phyloP scores from a whole-genome alignment of 35 echinoderm and acorn worm species.

The Apostichopus japonicus region DNA sequence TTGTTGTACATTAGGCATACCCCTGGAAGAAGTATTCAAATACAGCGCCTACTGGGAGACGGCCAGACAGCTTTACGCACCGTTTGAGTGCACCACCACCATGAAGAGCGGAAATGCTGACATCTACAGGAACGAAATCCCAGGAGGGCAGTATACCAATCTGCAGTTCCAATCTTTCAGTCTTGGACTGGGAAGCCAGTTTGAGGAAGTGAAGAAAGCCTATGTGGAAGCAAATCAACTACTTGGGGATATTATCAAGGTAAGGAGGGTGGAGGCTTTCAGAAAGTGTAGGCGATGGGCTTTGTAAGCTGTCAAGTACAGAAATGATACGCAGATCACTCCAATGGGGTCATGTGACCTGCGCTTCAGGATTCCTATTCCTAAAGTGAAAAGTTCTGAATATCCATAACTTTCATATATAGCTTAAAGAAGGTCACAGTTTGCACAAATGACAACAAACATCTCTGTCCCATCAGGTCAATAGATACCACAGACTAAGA shows the following conservation, averaged over 20 bases:
- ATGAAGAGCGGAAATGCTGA: slow-evolving; percentile 99
- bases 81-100: slow-evolving; percentile 94
- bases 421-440: no score
- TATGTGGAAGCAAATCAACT: slow-evolving; percentile 95
- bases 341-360: no score
- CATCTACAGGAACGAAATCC: slow-evolving; percentile 97
- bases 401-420: no score
- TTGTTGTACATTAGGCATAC: slow-evolving; percentile 60
- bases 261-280: slow-evolving; percentile 12
- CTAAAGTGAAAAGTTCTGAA: no score
- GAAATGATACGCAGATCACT: no score
- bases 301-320: no score
- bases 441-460: no score
- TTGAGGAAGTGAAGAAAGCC: slow-evolving; percentile 92
- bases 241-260: slow-evolving; percentile 95
- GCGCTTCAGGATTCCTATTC: no score
- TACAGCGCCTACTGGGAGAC: slow-evolving; percentile 98
- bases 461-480: no score
- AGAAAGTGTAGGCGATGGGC: no score
- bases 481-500: no score
- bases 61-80: slow-evolving; percentile 90
- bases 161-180: slow-evolving; percentile 97
- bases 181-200: slow-evolving; percentile 92
- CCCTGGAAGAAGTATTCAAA: slow-evolving; percentile 88
- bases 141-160: slow-evolving; percentile 98